A percentile compares a stretch with the other conserved stretches of the same genome.
phyloP scores from a whole-genome alignment of 64 coral and sea anemone species.

The Pachyseris speciosa region DNA sequence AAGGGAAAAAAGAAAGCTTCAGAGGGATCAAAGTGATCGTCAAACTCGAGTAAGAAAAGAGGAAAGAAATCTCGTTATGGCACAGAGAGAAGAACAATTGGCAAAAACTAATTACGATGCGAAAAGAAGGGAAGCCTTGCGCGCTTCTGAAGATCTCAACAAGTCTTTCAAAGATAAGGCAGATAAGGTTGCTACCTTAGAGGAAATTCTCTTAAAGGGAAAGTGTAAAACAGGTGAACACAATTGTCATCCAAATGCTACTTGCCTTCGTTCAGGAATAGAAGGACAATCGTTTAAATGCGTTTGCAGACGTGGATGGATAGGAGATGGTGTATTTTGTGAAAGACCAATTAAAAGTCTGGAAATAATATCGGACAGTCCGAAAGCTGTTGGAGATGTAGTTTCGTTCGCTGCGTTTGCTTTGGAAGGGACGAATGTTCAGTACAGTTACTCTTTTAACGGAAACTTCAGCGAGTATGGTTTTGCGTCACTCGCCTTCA shows the following conservation, averaged over 20 bases:
- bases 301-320: conserved; percentile 70
- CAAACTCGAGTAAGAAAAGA: conserved; percentile 36
- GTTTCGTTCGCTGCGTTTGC: conserved; percentile 47
- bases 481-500: conserved; percentile 16
- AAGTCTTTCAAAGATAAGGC: conserved; percentile 38
- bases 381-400: conserved; percentile 49
- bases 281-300: conserved; percentile 70
- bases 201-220: conserved; percentile 52
- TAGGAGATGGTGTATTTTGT: conserved; percentile 53
- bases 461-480: conserved; percentile 34
- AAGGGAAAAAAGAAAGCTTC: conserved; percentile 22
- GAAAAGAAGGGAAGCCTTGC: not conserved
- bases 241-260: conserved; percentile 73
- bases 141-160: not conserved
- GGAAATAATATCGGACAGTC: conserved; percentile 61
- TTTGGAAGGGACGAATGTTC: conserved; percentile 59
- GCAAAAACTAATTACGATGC: not conserved
- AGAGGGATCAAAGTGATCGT: conserved; percentile 37
- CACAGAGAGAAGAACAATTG: conserved; percentile 30
- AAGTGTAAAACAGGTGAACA: conserved; percentile 69
- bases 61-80: conserved; percentile 37
- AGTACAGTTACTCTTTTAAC: conserved; percentile 66
- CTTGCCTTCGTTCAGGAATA: conserved; percentile 50
- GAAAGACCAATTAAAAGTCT: conserved; percentile 59
- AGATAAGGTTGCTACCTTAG: not conserved